Evolutionary conservation across 2,888 invertebrate species (phyloP).

Genomic region (Cyaniris semiargus): DNA sequence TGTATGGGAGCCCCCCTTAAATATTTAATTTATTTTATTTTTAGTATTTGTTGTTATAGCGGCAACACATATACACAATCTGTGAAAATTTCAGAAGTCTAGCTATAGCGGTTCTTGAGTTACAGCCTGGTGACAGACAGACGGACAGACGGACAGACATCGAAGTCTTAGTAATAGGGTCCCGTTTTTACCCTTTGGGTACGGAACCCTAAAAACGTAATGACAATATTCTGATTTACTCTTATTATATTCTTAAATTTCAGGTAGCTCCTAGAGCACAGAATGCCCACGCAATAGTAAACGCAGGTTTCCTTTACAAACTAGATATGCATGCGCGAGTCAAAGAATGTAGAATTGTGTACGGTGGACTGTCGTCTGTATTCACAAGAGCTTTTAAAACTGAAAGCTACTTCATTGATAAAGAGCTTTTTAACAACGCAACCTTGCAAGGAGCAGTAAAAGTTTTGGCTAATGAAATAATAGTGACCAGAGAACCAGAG

Average conservation of each 20-base stretch:
- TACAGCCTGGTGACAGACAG: too few relatives aligned
- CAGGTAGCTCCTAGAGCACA: constrained; percentile 87
- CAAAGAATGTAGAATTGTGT: constrained; percentile 79
- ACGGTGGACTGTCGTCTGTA: constrained; percentile 77
- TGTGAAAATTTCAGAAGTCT: too few relatives aligned
- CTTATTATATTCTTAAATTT: not conserved
- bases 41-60: too few relatives aligned
- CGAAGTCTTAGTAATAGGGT: too few relatives aligned
- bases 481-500: constrained; percentile 78
- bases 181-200: too few relatives aligned
- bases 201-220: too few relatives aligned
- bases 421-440: constrained; percentile 67
- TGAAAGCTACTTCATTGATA: constrained; percentile 68
- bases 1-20: too few relatives aligned
- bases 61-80: too few relatives aligned
- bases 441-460: constrained; percentile 76
- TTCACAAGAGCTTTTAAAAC: constrained; percentile 82
- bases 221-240: not conserved
- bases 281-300: constrained; percentile 88
- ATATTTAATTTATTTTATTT: too few relatives aligned
- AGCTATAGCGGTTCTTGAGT: too few relatives aligned
- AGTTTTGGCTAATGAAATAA: constrained; percentile 79
- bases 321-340: constrained; percentile 61
- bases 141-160: too few relatives aligned
- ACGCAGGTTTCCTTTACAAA: constrained; percentile 85